Evolutionary conservation across 1,140 invertebrate genomes (phyloP).

Genomic region (Meloidogyne exigua): DNA sequence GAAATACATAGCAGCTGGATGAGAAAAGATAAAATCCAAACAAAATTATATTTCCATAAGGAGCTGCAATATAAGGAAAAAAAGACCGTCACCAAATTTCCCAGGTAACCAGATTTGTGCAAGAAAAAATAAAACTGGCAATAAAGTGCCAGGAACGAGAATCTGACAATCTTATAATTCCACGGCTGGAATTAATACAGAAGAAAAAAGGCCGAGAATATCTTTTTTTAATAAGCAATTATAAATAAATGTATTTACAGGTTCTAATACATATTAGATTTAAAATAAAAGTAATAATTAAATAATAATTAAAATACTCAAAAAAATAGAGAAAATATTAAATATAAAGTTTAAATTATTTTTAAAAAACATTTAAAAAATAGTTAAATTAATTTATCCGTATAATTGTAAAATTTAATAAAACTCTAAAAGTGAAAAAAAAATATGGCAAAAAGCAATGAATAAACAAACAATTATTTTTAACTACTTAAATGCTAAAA

Average conservation of each 20-base stretch:
- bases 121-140: not conserved
- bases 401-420: too few relatives aligned
- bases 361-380: not conserved
- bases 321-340: not conserved
- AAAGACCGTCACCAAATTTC: not conserved
- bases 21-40: not conserved
- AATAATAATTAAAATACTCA: not conserved
- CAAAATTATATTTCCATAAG: not conserved
- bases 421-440: not conserved
- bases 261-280: not conserved
- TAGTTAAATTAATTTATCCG: not conserved
- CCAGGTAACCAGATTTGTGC: not conserved
- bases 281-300: not conserved
- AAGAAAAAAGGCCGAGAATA: too few relatives aligned
- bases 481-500: not conserved
- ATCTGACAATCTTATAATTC: not conserved
- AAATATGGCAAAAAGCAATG: not conserved
- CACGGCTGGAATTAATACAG: not conserved
- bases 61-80: not conserved
- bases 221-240: not conserved
- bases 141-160: not conserved
- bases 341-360: not conserved
- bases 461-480: not conserved
- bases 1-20: not conserved
- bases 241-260: too few relatives aligned